A percentile compares a stretch with the other conserved stretches of the same genome.
Conservation (phyloP, 1,140 invertebrate species). For the Lepidurus apus region DNA sequence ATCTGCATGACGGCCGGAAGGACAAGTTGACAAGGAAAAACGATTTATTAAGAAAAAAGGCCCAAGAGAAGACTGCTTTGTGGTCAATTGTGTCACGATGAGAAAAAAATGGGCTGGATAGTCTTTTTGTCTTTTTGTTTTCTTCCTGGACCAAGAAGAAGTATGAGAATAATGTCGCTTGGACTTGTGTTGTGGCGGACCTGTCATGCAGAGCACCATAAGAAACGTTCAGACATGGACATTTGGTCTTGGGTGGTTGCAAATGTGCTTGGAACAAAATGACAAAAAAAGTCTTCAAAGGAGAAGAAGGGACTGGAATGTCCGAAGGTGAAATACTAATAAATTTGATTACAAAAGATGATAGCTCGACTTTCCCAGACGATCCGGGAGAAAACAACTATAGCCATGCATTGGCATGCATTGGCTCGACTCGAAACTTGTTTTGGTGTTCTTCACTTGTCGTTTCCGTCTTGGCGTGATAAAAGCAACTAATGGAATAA, state of each 20-base stretch:
- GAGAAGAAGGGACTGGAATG: neutral
- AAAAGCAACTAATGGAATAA: neutral
- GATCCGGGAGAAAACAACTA: neutral
- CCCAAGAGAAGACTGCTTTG: constrained; percentile 9
- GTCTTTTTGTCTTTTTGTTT: neutral
- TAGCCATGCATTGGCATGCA: neutral
- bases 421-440: neutral
- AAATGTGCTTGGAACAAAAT: neutral
- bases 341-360: constrained; percentile 16
- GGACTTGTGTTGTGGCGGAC: constrained; percentile 11
- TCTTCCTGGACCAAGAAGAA: neutral
- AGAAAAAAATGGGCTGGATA: constrained; percentile 15
- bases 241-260: constrained; percentile 21
- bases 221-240: constrained; percentile 14
- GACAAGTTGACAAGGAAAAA: constrained; percentile 22
- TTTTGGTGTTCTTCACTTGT: neutral
- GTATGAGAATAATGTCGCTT: constrained; percentile 16
- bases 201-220: constrained; percentile 21
- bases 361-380: neutral
- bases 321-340: constrained; percentile 9
- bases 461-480: neutral
- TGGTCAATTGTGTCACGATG: constrained; percentile 17
- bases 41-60: constrained; percentile 20
- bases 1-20: constrained; percentile 20
- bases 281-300: neutral